A percentile compares a stretch with the other conserved stretches of the same genome.
phyloP scores from a whole-genome alignment of 2,797 vertebrate species.

The Platalea minor region DNA sequence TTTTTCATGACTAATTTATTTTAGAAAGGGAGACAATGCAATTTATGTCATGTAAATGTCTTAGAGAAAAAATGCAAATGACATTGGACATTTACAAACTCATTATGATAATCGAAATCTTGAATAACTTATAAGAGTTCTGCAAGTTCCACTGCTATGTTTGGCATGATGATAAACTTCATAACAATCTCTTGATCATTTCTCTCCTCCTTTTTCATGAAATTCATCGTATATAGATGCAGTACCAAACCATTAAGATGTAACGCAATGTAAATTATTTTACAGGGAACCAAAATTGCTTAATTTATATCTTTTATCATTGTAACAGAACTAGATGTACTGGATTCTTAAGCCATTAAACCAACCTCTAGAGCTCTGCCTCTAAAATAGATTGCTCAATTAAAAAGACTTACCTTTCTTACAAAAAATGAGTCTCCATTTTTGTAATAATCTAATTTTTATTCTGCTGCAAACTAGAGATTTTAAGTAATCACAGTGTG shows the following conservation, averaged over 20 bases:
- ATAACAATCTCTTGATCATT: not conserved
- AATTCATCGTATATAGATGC: not conserved
- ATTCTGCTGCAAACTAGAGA: not conserved
- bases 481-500: not conserved
- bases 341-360: not conserved
- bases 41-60: not conserved
- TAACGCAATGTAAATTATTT: not conserved
- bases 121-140: not conserved
- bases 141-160: not conserved
- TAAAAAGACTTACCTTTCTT: conserved; percentile 21
- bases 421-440: not conserved
- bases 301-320: not conserved
- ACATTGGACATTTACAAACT: not conserved
- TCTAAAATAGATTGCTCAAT: not conserved
- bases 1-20: conserved; percentile 14
- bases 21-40: not conserved
- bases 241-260: not conserved
- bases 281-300: not conserved
- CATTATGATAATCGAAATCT: not conserved
- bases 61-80: conserved; percentile 4
- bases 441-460: not conserved
- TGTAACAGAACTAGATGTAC: not conserved
- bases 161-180: not conserved
- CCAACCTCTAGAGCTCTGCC: not conserved
- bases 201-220: not conserved